Evolutionary conservation across 2,797 vertebrate species (phyloP), one percentile per base, ranked within the genome.

Genomic region (Platyrinchus mystaceus): DNA sequence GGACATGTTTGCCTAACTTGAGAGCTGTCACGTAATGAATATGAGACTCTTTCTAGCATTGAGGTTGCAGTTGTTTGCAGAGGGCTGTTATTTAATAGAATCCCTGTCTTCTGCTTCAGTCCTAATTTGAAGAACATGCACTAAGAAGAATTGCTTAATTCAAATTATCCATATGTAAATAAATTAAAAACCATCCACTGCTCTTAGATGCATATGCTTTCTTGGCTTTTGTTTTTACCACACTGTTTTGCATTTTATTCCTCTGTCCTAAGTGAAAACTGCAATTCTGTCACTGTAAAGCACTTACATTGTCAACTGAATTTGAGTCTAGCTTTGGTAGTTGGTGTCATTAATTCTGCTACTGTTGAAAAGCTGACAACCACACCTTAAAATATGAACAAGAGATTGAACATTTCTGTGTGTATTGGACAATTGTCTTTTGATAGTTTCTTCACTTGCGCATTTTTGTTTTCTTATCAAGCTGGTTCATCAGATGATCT

Each of bases 201-300:
- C 86, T 96, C 96, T 96, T 96, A 93, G 70, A 47, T 87, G 43
- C 34, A 12, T 89, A 39, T 92, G 66, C 87, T 87, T 97, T 89
- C 47, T 62, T 97, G 95, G 88, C 73, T 96, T 92, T 94, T 89
- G 71, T 64, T 93, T 94, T 96, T 94, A 87, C 55, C 80, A 56
- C 44, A 64, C 63, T 67, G 70, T 96, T 97, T 96, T 97, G 66
- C 81, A 69, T 93, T 97, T 93, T 96, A 87, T 89, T 90, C 44
- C 64, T 66, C 6, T 95, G 94, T 94, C 79, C 53, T 59, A 84
- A 93, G 73, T 90, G 89, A 96, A 95, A 95, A 50, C 74, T 92
- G 53, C 62, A 94, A 2, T 91, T 24, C 52, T 94, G 80, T 94
- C 84, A 49, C 58, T 63, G 60, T 70, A 55, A 86, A 81, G 88